These are phyloP conservation scores for Canis aureus DNA, from an alignment of 2,113 vertebrate genomes.

Conservation along the genomic window DNA sequence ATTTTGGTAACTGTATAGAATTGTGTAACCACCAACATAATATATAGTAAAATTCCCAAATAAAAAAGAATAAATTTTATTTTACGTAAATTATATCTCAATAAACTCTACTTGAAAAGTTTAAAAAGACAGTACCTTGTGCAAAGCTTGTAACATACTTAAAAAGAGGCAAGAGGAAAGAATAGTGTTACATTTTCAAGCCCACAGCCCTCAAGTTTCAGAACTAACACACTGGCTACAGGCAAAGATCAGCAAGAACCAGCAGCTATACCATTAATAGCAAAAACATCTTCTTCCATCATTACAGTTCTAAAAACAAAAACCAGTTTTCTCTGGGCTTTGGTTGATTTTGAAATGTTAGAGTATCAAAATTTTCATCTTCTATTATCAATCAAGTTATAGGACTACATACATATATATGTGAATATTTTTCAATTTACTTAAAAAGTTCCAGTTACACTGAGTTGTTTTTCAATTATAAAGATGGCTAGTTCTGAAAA, in stretches of 20 bases:
- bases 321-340: not conserved
- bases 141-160: not conserved
- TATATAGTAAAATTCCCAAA: not conserved
- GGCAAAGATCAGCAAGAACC: not conserved
- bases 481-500: slow-evolving; percentile 32
- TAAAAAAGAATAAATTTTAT: slow-evolving; percentile 32
- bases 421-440: slow-evolving; percentile 30
- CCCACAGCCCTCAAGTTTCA: not conserved
- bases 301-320: not conserved
- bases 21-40: slow-evolving; percentile 3
- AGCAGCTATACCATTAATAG: not conserved
- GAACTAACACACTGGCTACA: not conserved
- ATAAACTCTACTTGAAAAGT: slow-evolving; percentile 6
- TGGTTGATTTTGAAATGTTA: slow-evolving; percentile 43
- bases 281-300: not conserved
- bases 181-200: not conserved
- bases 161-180: not conserved
- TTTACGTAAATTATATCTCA: slow-evolving; percentile 42
- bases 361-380: slow-evolving; percentile 51
- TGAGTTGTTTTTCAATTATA: slow-evolving; percentile 27
- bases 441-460: slow-evolving; percentile 37
- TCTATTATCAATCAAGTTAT: slow-evolving; percentile 15
- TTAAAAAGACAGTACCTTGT: not conserved
- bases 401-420: not conserved
- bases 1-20: not conserved